These are phyloP conservation scores for Merops nubicus DNA, from an alignment of 2,113 vertebrate genomes.

Conservation along the genomic window DNA sequence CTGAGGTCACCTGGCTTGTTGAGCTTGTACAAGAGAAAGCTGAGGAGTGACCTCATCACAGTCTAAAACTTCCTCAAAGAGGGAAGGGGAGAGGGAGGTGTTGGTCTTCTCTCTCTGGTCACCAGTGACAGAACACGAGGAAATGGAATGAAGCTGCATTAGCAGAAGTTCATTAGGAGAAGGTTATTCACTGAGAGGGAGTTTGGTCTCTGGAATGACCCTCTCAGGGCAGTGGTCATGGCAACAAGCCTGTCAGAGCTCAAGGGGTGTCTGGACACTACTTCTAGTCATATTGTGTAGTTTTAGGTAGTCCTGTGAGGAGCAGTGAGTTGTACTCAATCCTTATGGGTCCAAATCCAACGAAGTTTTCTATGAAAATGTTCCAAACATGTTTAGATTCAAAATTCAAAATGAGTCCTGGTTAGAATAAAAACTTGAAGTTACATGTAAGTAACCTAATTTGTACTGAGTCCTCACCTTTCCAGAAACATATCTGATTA, in stretches of 20 bases:
- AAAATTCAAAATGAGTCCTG: background rate
- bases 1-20: background rate
- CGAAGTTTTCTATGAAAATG: background rate
- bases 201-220: background rate
- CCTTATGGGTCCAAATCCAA: background rate
- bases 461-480: background rate
- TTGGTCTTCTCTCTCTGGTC: background rate
- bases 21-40: background rate
- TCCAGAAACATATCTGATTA: background rate
- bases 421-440: background rate
- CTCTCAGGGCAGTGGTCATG: background rate
- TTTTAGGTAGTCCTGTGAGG: background rate
- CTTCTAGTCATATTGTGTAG: background rate
- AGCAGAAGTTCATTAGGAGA: background rate
- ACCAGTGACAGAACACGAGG: background rate
- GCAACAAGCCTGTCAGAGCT: background rate
- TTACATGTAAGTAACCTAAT: background rate
- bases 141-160: rapidly evolving
- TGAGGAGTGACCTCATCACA: background rate
- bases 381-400: background rate
- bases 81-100: rapidly evolving
- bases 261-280: too few species aligned
- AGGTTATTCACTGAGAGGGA: background rate
- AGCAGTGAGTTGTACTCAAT: too few species aligned
- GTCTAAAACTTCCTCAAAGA: rapidly evolving